Base-by-base conservation (phyloP, 2,113 vertebrate genomes). In the Neopipo cinnamomea region DNA sequence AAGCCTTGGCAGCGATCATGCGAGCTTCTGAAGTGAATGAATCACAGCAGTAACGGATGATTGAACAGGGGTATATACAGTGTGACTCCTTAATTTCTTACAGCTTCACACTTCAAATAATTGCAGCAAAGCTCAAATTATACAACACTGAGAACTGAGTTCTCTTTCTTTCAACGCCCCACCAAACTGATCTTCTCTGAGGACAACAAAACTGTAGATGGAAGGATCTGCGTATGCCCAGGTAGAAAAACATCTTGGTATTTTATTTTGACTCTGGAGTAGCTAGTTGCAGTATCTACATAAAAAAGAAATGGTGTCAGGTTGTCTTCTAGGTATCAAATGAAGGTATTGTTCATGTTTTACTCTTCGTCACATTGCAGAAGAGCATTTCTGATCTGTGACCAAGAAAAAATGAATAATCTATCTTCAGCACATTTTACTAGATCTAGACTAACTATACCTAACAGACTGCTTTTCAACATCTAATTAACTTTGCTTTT, bases 21-120 rank as follows among this genome's bases (percentile, higher is more conserved):
- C 2, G 2, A 82, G 62, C 88, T 90, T 89, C 91, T 85, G 44
- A 42, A 91, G 37, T n/a, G 91, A 91, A 89, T 88, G 91, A 96
- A 90, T 95, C 95, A 82, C 67, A 42, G 67, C 0, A 1, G n/a
- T 75, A 92, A 50, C 21, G 20, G 91, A 35, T 91, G 58, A 66
- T 61, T 35, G 58, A 91, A 55, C 52, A 83, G 41, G 89, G 25
- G 12, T 93, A 87, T 85, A 50, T 70, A 82, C 58, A 17, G 56
- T 1, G 33, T 8, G 47, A 44, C 68, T 73, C 66, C 53, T 56
- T 30, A 31, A 46, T 76, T 77, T 68, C 63, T 85, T 31, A 10
- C 86, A 53, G 52, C 39, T 82, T 91, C 80, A 66, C 53, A 65
- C 76, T 81, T 79, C 61, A 37, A 50, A 90, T 59, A 82, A 31